These are phyloP conservation scores for Callipepla squamata DNA, from an alignment of 2,113 vertebrate species.

Conservation along the genomic window DNA sequence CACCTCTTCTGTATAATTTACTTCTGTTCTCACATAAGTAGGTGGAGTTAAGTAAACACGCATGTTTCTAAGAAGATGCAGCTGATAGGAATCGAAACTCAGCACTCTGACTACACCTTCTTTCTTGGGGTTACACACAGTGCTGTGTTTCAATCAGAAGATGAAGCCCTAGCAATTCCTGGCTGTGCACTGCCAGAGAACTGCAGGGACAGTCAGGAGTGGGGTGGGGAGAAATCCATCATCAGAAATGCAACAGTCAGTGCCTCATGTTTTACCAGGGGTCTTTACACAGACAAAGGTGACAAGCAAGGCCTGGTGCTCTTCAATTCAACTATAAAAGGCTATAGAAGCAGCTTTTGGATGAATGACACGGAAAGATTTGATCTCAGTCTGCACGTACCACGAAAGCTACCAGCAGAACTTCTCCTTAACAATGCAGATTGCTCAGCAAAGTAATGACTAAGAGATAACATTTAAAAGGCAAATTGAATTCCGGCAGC, in stretches of 20 bases:
- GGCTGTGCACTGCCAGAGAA: neutral
- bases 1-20: slow-evolving; percentile 98
- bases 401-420: neutral
- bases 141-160: neutral
- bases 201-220: neutral
- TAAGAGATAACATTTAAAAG: neutral
- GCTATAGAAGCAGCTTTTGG: neutral
- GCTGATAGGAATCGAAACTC: neutral
- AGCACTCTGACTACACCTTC: neutral
- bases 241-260: neutral
- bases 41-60: slow-evolving; percentile 76
- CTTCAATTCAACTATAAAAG: neutral
- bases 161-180: neutral
- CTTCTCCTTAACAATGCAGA: neutral
- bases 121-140: neutral
- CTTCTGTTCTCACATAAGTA: slow-evolving; percentile 98
- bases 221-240: neutral
- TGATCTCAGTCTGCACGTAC: neutral
- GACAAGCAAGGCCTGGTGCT: neutral
- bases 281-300: neutral
- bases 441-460: neutral
- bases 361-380: neutral
- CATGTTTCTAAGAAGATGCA: neutral
- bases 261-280: neutral
- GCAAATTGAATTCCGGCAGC: neutral